Conservation (phyloP, 2,113 vertebrate genomes). For the Corvus moneduloides region DNA sequence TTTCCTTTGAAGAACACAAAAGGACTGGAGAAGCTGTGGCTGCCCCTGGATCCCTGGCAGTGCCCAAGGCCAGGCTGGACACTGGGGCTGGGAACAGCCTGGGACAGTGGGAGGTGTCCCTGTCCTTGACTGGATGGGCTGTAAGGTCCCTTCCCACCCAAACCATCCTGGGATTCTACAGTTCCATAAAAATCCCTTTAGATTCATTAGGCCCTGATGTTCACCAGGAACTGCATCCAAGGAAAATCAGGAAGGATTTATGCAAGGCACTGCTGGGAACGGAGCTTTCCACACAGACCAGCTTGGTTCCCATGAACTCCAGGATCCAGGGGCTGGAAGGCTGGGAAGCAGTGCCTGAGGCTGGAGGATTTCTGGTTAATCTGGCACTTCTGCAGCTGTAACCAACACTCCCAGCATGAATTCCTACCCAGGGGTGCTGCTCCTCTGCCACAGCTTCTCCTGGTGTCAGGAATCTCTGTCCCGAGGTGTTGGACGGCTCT, state of each 20-base stretch:
- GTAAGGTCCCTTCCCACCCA: neutral
- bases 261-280: neutral
- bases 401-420: neutral
- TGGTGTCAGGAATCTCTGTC: accelerated
- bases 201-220: neutral
- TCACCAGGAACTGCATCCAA: neutral
- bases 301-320: neutral
- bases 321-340: neutral
- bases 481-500: neutral
- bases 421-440: neutral
- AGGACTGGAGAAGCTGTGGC: neutral
- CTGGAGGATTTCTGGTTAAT: neutral
- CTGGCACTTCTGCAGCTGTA: neutral
- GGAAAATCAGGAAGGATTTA: neutral
- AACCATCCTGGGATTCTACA: neutral
- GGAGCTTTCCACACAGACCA: neutral
- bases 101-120: neutral
- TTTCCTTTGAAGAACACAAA: neutral
- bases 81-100: neutral
- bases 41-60: neutral
- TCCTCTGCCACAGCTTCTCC: neutral
- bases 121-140: neutral
- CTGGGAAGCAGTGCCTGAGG: neutral
- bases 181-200: neutral
- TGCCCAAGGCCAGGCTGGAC: neutral